phyloP scores from a whole-genome alignment of 1,140 invertebrate species.

The Drosophila quadrilineata region DNA sequence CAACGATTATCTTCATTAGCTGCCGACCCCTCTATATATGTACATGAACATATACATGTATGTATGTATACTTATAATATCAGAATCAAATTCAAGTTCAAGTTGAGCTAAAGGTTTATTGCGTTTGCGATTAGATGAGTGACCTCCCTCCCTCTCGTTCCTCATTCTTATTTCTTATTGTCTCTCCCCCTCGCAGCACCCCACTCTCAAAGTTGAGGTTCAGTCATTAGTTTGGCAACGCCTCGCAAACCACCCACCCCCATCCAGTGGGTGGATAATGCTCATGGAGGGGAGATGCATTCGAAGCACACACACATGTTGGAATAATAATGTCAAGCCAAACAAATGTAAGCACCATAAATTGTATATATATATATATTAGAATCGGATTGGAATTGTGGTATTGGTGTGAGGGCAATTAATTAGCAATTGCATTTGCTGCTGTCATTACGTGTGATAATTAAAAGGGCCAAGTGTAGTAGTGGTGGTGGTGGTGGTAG shows the following conservation, averaged over 20 bases:
- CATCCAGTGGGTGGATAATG: constrained; percentile 16
- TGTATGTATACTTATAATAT: constrained; percentile 16
- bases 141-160: not conserved
- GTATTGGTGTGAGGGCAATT: constrained; percentile 48
- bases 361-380: constrained; percentile 30
- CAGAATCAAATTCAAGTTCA: constrained; percentile 59
- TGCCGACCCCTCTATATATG: not conserved
- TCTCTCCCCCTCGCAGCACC: not conserved
- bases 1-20: constrained; percentile 71
- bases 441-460: constrained; percentile 80
- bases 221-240: constrained; percentile 43
- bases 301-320: constrained; percentile 61
- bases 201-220: not conserved
- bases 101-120: constrained; percentile 22
- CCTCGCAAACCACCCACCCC: constrained; percentile 28
- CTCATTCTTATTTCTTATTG: too few relatives aligned
- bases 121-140: constrained; percentile 19
- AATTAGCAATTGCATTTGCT: constrained; percentile 77
- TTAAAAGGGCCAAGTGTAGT: constrained; percentile 58
- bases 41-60: too few relatives aligned
- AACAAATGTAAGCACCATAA: constrained; percentile 65
- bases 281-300: constrained; percentile 33
- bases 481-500: constrained; percentile 6
- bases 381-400: constrained; percentile 4
- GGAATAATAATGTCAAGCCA: constrained; percentile 72